Conservation (phyloP, 1,140 invertebrate genomes). For the Leptonema lineaticorne region DNA sequence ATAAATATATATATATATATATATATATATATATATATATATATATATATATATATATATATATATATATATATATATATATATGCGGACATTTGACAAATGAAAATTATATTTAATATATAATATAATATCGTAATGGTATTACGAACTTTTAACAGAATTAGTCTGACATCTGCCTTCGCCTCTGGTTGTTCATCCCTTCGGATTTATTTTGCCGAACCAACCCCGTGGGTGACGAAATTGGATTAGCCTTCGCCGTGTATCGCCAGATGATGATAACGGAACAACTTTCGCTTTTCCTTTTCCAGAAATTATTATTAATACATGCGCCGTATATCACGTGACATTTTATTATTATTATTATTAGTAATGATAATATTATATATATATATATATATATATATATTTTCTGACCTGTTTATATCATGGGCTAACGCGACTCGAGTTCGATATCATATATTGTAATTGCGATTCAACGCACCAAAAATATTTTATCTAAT, state of each 20-base stretch:
- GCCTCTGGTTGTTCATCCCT: background rate
- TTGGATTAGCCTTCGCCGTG: background rate
- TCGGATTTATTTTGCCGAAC: background rate
- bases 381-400: no score
- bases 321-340: background rate
- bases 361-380: no score
- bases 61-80: background rate
- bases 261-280: slow-evolving; percentile 1
- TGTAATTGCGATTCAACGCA: no score
- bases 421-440: no score
- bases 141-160: background rate
- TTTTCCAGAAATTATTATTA: no score
- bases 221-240: background rate
- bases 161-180: background rate
- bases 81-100: background rate
- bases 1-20: no score
- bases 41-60: background rate
- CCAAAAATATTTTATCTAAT: no score
- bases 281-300: background rate
- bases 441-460: no score
- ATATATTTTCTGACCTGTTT: no score
- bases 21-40: background rate
- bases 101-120: no score
- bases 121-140: background rate
- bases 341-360: no score